These are phyloP conservation scores for Labeo rohita DNA, from an alignment of 2,113 vertebrate genomes.

Conservation along the genomic window DNA sequence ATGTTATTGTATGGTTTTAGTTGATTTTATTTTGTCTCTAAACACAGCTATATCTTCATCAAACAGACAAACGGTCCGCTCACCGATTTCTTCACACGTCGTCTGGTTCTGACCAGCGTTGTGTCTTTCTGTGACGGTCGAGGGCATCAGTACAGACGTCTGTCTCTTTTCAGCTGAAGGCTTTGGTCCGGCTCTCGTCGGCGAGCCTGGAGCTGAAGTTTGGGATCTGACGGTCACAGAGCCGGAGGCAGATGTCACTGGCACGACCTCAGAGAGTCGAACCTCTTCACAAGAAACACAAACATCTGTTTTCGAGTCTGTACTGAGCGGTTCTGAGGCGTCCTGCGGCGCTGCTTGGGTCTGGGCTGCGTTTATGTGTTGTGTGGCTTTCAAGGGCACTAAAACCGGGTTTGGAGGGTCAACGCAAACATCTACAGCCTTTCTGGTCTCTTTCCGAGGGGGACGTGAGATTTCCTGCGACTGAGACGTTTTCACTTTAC, in stretches of 20 bases:
- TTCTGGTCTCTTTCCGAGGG: not conserved
- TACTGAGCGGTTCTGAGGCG: not conserved
- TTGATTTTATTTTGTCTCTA: not conserved
- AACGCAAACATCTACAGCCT: constrained; percentile 20
- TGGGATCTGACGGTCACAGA: not conserved
- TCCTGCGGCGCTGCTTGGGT: not conserved
- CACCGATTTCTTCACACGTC: constrained; percentile 44
- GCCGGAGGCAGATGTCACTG: no score
- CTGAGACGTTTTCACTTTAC: not conserved
- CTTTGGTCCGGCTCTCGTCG: not conserved
- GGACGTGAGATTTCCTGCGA: constrained; percentile 53
- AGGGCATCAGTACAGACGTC: not conserved
- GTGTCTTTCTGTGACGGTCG: not conserved
- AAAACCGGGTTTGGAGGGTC: constrained; percentile 76
- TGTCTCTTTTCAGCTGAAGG: not conserved
- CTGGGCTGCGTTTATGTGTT: not conserved
- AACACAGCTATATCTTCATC: not conserved
- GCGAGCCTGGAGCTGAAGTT: not conserved
- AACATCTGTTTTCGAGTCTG: not conserved
- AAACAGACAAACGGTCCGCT: not conserved
- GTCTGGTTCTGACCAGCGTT: not conserved
- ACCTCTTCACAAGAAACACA: not conserved
- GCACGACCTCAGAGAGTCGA: not conserved
- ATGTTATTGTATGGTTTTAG: not conserved
- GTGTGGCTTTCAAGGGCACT: constrained; percentile 55